These are phyloP conservation scores for Leptinotarsa texana DNA, from an alignment of 1,140 invertebrate species.

Conservation along the genomic window DNA sequence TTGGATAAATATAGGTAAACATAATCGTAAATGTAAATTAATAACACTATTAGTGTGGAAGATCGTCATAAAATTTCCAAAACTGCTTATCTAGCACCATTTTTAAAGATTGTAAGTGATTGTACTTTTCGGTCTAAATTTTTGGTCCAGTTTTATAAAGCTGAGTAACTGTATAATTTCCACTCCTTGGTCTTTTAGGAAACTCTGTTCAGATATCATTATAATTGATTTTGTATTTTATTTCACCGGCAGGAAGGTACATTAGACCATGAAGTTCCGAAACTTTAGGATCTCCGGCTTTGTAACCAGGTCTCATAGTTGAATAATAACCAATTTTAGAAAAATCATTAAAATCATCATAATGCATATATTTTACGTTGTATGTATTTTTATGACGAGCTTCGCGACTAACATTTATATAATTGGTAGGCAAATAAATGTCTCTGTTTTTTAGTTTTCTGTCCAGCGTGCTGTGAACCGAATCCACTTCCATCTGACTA, in stretches of 20 bases:
- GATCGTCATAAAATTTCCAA: no score
- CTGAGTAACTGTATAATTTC: neutral
- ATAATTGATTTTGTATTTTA: constrained; percentile 11
- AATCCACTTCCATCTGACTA: neutral
- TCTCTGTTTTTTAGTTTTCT: no score
- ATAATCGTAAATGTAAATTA: no score
- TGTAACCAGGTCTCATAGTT: neutral
- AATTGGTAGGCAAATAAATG: neutral
- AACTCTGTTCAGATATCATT: neutral
- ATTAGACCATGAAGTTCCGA: neutral
- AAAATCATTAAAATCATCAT: neutral
- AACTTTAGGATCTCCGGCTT: neutral
- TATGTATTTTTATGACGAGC: constrained; percentile 1
- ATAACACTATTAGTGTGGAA: no score
- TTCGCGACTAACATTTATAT: constrained; percentile 1
- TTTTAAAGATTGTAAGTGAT: constrained; percentile 47
- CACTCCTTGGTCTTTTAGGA: constrained; percentile 10
- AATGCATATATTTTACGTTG: constrained; percentile 1
- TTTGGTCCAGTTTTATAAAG: neutral
- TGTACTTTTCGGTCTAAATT: neutral
- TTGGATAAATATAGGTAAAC: no score
- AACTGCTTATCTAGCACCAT: no score
- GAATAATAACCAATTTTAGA: neutral
- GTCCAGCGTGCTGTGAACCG: no score
- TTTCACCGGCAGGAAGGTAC: neutral